Evolutionary conservation across 1,140 invertebrate species (phyloP), one percentile per base, ranked within the genome.

Genomic region (Mamestra configurata): DNA sequence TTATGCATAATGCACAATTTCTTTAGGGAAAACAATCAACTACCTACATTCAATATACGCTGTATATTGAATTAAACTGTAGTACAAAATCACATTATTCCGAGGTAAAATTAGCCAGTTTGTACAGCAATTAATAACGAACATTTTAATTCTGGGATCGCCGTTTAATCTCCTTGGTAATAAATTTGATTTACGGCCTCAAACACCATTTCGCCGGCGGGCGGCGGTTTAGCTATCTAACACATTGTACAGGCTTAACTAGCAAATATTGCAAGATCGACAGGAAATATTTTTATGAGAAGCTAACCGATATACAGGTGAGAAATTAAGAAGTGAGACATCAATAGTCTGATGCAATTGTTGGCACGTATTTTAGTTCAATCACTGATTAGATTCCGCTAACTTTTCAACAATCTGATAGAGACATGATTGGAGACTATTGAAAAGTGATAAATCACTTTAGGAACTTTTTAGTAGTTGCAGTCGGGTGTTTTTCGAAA

Each of bases 181-280:
- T 64, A 64, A 64, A 64, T 64, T 64, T 64, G 59, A 64, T 64
- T 64, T 64, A 40, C 31, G 59, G 31, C 59, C 35, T 64, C 59
- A 61, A 37, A 61, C 59, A 64, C 10, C 35, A 18, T 20, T 18
- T 27, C 4, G 15, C 27, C 6, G 7, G 37, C 10, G 6, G 10
- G 0, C 8, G 15, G 18, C 31, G 57, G 57, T 31, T 31, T 37
- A 61, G 27, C 31, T 55, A 24, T 55, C 2, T 31, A 64, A 18
- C 18, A 40, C 8, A 40, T 57, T 13, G 13, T 57, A 57, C 22
- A 13, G 43, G 43, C 0, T 46, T 10, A 57, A 27, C 24, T 57
- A 27, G 55, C 55, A 40, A 37, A 20, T 40, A 18, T 64, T 20
- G 11, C n/a, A 37, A 64, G 8, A 20, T 61, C n/a, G 18, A 35